Evolutionary conservation across 2,113 vertebrate species (phyloP).

Genomic region (Aplodontia rufa): DNA sequence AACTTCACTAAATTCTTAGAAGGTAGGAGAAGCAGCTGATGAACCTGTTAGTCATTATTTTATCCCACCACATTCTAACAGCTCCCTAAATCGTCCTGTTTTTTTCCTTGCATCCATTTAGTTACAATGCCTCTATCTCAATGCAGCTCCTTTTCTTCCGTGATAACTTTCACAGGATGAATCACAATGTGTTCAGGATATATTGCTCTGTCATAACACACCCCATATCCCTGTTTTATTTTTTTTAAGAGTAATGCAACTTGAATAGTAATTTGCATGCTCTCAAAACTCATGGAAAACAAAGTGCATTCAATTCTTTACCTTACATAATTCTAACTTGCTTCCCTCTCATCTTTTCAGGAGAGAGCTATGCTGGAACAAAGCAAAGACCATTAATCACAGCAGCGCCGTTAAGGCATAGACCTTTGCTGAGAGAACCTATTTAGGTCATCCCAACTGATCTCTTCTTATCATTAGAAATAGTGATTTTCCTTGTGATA

Average conservation of each 20-base stretch:
- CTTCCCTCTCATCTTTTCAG: slow-evolving; percentile 24
- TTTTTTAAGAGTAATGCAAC: not conserved
- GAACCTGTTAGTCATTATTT: not conserved
- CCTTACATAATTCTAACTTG: slow-evolving; percentile 37
- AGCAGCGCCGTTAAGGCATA: not conserved
- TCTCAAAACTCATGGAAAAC: slow-evolving; percentile 30
- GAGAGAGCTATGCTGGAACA: not conserved
- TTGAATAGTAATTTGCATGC: slow-evolving; percentile 53
- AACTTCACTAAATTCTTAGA: not conserved
- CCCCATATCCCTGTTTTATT: not conserved
- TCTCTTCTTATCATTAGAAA: slow-evolving; percentile 65
- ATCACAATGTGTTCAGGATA: slow-evolving; percentile 27
- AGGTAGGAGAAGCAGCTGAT: not conserved
- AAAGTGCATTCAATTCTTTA: slow-evolving; percentile 14
- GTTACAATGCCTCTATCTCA: not conserved
- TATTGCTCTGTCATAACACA: slow-evolving; percentile 21
- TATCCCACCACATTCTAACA: not conserved
- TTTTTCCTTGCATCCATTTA: not conserved
- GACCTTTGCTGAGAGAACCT: slow-evolving; percentile 37
- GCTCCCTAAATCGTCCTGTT: not conserved
- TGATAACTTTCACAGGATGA: not conserved
- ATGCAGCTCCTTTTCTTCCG: not conserved
- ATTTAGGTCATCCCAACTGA: slow-evolving; percentile 53
- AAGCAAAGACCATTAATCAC: slow-evolving; percentile 51
- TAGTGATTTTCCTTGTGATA: slow-evolving; percentile 57